phyloP scores from a whole-genome alignment of 1,140 invertebrate species.

The Musca vetustissima region DNA sequence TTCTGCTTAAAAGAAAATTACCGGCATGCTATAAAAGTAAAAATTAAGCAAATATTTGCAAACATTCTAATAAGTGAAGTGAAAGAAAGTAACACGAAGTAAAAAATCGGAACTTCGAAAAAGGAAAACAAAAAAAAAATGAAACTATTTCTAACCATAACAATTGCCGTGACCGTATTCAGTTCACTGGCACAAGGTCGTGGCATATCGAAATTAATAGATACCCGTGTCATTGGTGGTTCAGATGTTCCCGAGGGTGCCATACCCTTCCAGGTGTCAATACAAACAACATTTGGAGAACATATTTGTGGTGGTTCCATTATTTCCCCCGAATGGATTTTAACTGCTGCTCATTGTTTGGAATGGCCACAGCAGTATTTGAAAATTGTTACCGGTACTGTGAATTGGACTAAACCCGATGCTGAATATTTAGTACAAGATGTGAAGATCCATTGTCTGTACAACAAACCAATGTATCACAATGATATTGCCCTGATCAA shows the following conservation, averaged over 20 bases:
- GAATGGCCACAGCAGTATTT: conserved; percentile 49
- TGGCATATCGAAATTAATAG: conserved; percentile 2
- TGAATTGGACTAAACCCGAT: conserved; percentile 41
- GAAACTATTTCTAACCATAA: background rate
- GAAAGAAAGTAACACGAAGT: no score
- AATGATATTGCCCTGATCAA: conserved; percentile 61
- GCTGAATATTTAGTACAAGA: conserved; percentile 38
- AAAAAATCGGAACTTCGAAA: background rate
- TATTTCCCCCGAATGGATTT: conserved; percentile 44
- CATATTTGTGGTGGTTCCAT: conserved; percentile 58
- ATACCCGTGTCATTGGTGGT: conserved; percentile 55
- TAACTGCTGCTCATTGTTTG: conserved; percentile 57
- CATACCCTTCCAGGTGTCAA: conserved; percentile 57
- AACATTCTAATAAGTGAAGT: conserved; percentile 6
- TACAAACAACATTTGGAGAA: conserved; percentile 45
- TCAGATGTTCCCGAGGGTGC: conserved; percentile 45
- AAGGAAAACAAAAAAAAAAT: conserved; percentile 5
- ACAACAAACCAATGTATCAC: conserved; percentile 47
- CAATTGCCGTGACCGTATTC: background rate
- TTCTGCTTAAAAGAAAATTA: no score
- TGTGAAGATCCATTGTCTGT: conserved; percentile 39
- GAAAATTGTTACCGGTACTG: conserved; percentile 43
- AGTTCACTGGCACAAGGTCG: background rate
- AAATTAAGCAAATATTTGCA: background rate
- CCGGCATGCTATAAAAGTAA: conserved; percentile 14